Conservation (phyloP, 2,797 vertebrate genomes). For the Pantherophis vulpinus region DNA sequence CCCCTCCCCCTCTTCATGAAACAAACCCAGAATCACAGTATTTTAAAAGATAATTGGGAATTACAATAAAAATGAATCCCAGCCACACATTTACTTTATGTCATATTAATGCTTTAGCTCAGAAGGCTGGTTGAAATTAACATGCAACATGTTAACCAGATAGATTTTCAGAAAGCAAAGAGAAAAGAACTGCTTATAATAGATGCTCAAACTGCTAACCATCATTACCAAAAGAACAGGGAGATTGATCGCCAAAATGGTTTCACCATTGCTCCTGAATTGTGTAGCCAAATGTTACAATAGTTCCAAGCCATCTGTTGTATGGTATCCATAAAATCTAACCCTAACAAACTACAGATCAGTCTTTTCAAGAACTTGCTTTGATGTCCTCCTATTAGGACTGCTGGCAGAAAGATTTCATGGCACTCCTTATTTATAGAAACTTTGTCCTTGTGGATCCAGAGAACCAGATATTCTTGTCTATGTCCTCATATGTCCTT, state of each 20-base stretch:
- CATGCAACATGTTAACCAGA: constrained; percentile 41
- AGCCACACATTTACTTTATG: constrained; percentile 46
- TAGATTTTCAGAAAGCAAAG: constrained; percentile 44
- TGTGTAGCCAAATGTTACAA: not conserved
- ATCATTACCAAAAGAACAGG: not conserved
- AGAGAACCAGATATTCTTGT: no score
- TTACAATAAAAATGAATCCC: constrained; percentile 51
- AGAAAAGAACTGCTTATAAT: constrained; percentile 41
- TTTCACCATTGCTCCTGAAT: not conserved
- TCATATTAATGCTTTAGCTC: constrained; percentile 55
- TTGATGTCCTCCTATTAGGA: no score
- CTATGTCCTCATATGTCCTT: no score
- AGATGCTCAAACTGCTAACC: constrained; percentile 37
- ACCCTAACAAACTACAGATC: no score
- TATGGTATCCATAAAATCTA: no score
- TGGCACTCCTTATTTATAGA: no score
- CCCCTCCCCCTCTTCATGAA: not conserved
- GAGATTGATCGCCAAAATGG: not conserved
- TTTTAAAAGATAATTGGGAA: constrained; percentile 51
- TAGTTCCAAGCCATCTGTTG: no score
- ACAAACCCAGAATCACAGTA: constrained; percentile 7
- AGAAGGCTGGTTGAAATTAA: constrained; percentile 56
- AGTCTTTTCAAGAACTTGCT: no score
- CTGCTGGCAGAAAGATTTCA: no score
- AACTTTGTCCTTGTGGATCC: no score